Conservation (phyloP, 2,113 vertebrate genomes). For the Psittacula cyanocephala region DNA sequence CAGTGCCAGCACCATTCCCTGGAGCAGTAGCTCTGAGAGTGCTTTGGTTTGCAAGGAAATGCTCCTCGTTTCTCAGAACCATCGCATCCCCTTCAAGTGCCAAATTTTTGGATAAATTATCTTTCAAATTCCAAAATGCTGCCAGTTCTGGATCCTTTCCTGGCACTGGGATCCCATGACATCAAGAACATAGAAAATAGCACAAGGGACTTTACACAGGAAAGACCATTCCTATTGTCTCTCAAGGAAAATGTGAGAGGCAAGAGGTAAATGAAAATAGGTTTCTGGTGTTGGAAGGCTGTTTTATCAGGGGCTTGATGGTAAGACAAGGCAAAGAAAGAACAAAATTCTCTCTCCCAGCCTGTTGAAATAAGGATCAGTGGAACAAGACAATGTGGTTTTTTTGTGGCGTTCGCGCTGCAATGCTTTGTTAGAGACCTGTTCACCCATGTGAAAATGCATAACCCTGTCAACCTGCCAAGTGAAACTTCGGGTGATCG, state of each 20-base stretch:
- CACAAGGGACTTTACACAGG: neutral
- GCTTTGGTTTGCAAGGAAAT: neutral
- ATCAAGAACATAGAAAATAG: neutral
- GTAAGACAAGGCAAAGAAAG: neutral
- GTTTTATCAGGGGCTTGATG: neutral
- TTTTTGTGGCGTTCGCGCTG: neutral
- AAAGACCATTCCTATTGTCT: neutral
- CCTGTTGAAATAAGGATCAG: neutral
- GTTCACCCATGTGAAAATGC: constrained; percentile 21
- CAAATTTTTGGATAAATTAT: neutral
- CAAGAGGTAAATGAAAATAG: neutral
- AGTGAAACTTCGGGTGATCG: constrained; percentile 49
- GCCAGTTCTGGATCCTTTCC: neutral
- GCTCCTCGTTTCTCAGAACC: neutral
- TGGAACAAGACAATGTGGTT: neutral
- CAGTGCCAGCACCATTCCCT: neutral
- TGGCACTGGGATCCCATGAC: neutral
- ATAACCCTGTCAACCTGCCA: constrained; percentile 54
- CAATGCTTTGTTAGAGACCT: neutral
- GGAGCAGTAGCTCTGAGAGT: neutral
- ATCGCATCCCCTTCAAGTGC: neutral
- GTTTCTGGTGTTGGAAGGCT: neutral
- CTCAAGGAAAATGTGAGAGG: neutral
- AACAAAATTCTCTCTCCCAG: neutral
- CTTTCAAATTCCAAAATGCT: neutral